A percentile compares a stretch with the other conserved stretches of the same genome.
Evolutionary conservation across 2,797 vertebrate genomes (phyloP).

Genomic region (Lycodopsis pacificus): DNA sequence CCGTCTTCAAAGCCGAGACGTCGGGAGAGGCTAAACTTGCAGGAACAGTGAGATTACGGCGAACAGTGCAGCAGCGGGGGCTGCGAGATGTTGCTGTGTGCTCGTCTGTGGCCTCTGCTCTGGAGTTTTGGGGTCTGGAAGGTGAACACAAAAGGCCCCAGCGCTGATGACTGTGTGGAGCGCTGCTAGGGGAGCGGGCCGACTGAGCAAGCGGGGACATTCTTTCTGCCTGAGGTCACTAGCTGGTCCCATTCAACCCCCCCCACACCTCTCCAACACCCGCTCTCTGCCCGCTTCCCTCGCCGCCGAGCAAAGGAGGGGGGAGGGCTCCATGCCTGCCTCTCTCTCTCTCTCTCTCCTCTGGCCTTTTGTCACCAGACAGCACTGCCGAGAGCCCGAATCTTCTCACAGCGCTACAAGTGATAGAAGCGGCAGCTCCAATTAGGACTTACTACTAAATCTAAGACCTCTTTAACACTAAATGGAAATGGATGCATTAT

Average conservation of each 20-base stretch:
- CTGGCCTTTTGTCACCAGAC: conserved; percentile 85
- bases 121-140: conserved; percentile 74
- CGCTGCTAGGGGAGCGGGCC: conserved; percentile 82
- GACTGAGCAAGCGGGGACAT: conserved; percentile 95
- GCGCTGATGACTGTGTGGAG: conserved; percentile 79
- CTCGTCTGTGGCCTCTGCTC: conserved; percentile 78
- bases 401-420: conserved; percentile 41
- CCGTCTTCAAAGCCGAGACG: conserved; percentile 33
- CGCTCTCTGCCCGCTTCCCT: conserved; percentile 71
- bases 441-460: conserved; percentile 9
- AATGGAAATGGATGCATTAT: neutral
- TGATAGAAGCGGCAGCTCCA: conserved; percentile 20
- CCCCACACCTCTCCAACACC: conserved; percentile 81
- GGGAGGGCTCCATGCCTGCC: conserved; percentile 80
- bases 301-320: conserved; percentile 67
- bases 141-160: conserved; percentile 80
- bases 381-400: conserved; percentile 50
- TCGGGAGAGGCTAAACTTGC: conserved; percentile 42
- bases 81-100: conserved; percentile 70
- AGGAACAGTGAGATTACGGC: conserved; percentile 57
- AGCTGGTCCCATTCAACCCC: conserved; percentile 92
- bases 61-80: conserved; percentile 61
- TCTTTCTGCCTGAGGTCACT: conserved; percentile 96
- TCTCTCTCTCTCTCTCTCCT: conserved; percentile 63
- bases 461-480: neutral